These are phyloP conservation scores for Toxotes lorentzi DNA, from an alignment of 2,797 vertebrate genomes.

Conservation along the genomic window DNA sequence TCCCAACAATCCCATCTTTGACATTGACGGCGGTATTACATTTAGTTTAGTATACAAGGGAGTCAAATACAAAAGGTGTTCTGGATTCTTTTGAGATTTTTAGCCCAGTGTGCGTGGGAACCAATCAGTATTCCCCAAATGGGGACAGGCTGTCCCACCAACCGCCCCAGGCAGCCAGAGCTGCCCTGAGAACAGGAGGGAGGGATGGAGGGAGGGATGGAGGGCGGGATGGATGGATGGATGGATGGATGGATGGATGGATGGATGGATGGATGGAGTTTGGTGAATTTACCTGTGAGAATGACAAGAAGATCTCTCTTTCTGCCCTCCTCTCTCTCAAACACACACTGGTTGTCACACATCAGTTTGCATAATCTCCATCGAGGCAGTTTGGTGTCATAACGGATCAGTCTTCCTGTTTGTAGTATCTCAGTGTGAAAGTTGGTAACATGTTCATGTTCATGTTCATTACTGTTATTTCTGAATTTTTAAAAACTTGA, in stretches of 20 bases:
- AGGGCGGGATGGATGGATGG: constrained; percentile 37
- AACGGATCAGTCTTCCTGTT: not conserved
- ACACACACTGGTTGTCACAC: not conserved
- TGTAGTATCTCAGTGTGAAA: not conserved
- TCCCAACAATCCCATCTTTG: constrained; percentile 84
- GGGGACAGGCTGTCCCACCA: constrained; percentile 70
- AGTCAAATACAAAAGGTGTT: constrained; percentile 80
- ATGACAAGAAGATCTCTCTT: constrained; percentile 18
- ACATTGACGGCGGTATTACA: constrained; percentile 75
- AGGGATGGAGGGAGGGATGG: constrained; percentile 43
- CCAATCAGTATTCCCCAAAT: constrained; percentile 83
- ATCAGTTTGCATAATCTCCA: constrained; percentile 20
- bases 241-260: constrained; percentile 24
- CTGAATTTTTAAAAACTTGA: too few species aligned
- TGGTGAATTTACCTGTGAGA: constrained; percentile 36
- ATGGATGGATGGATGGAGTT: constrained; percentile 39
- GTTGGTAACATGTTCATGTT: too few species aligned
- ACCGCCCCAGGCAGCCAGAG: constrained; percentile 66
- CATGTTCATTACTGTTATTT: too few species aligned
- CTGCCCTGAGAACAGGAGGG: constrained; percentile 63
- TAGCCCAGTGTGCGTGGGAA: constrained; percentile 57
- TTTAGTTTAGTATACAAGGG: constrained; percentile 80
- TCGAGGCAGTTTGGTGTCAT: not conserved
- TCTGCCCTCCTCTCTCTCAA: not conserved
- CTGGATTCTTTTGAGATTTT: constrained; percentile 82